These are phyloP conservation scores for Morphnarchus princeps DNA, from an alignment of 2,113 vertebrate genomes.

Conservation along the genomic window DNA sequence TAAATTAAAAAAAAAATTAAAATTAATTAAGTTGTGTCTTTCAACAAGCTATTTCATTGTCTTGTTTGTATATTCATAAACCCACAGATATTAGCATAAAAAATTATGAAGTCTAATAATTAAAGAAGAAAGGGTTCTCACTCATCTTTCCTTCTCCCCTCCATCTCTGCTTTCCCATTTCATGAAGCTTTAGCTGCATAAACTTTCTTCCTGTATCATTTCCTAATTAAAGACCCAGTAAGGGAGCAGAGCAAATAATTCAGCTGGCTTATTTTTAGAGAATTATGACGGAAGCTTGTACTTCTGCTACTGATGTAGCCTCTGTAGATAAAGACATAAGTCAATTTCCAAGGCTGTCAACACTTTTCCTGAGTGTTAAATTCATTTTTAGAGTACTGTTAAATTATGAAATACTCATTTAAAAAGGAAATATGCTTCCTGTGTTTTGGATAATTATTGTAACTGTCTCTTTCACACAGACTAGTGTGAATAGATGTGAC, in stretches of 20 bases:
- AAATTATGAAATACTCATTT: constrained; percentile 29
- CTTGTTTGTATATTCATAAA: neutral
- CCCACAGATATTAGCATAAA: neutral
- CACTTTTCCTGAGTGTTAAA: constrained; percentile 1
- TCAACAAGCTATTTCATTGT: neutral
- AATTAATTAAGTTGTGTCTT: neutral
- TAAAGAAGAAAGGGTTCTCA: neutral
- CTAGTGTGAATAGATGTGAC: neutral
- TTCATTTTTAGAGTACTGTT: constrained; percentile 1
- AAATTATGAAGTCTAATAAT: neutral
- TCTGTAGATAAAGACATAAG: neutral
- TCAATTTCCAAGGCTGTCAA: constrained; percentile 31
- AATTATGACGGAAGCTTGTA: neutral
- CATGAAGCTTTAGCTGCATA: neutral
- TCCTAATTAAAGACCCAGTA: neutral
- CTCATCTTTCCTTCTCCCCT: neutral
- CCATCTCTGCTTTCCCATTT: neutral
- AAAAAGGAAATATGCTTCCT: neutral
- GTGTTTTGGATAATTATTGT: neutral
- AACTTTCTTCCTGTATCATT: neutral
- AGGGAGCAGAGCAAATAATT: neutral
- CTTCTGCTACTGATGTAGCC: neutral
- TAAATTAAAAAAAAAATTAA: neutral
- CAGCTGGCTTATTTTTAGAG: neutral
- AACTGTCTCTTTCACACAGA: neutral